A percentile compares a stretch with the other conserved stretches of the same genome.
Conservation (phyloP, 2,797 vertebrate genomes). For the Liasis olivaceus region DNA sequence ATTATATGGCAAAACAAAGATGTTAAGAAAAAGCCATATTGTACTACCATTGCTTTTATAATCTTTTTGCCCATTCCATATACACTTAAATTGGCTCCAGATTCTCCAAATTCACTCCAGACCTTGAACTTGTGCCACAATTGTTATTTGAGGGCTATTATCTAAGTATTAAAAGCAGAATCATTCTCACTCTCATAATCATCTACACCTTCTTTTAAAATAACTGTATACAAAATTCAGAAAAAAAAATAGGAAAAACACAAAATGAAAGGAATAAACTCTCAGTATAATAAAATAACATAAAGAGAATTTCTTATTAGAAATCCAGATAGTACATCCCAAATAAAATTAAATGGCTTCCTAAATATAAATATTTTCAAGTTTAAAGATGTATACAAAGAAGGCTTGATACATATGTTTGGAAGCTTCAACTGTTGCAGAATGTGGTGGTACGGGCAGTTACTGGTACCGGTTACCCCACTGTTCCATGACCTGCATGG, state of each 20-base stretch:
- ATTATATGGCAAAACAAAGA: not conserved
- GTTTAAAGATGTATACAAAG: not conserved
- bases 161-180: not conserved
- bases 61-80: not conserved
- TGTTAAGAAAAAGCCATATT: not conserved
- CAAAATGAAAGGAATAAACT: not conserved
- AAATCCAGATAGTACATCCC: not conserved
- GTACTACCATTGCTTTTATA: not conserved
- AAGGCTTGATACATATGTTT: not conserved
- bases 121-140: not conserved
- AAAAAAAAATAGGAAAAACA: not conserved
- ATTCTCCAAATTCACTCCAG: not conserved
- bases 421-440: not conserved
- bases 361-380: not conserved
- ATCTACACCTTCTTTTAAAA: not conserved
- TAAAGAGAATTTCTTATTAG: not conserved
- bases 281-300: not conserved
- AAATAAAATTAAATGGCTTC: not conserved
- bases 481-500: not conserved
- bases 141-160: not conserved
- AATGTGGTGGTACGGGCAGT: not conserved
- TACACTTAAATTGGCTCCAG: not conserved
- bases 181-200: not conserved
- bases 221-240: not conserved
- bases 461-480: not conserved